These are phyloP conservation scores for Lucinisca nassula DNA, from an alignment of 2,888 invertebrate genomes.

Conservation along the genomic window DNA sequence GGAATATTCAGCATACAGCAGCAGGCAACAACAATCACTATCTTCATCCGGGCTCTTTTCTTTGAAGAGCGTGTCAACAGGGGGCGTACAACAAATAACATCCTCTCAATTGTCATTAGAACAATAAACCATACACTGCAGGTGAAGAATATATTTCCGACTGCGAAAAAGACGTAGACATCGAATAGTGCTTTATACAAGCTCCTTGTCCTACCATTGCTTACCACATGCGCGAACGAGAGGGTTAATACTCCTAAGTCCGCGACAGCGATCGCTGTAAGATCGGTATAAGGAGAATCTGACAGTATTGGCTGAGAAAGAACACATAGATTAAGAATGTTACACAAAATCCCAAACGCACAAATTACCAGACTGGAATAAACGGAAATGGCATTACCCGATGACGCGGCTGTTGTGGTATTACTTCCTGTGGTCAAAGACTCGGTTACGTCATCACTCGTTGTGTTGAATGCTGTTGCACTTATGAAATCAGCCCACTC, in stretches of 20 bases:
- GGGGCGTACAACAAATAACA: conserved; percentile 80
- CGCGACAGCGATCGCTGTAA: conserved; percentile 81
- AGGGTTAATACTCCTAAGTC: conserved; percentile 79
- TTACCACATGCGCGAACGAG: conserved; percentile 73
- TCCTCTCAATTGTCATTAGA: conserved; percentile 84
- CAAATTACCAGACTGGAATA: conserved; percentile 82
- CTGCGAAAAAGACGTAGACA: conserved; percentile 78
- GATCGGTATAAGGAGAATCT: conserved; percentile 85
- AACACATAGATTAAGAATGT: conserved; percentile 83
- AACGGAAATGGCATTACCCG: conserved; percentile 57
- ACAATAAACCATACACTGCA: conserved; percentile 83
- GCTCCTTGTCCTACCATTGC: conserved; percentile 45
- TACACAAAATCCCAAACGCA: conserved; percentile 83
- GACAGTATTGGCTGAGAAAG: conserved; percentile 79
- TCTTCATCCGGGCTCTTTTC: conserved; percentile 73
- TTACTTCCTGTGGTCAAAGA: no score
- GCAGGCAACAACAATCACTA: conserved; percentile 72
- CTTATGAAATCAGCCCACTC: no score
- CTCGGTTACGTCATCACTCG: no score
- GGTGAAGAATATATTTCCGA: conserved; percentile 83
- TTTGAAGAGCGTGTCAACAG: conserved; percentile 78
- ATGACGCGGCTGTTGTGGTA: no score
- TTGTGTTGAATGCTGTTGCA: no score
- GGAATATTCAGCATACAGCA: conserved; percentile 80
- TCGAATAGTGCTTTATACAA: conserved; percentile 77